Percentiles rank a stretch among this genome's conserved stretches.
Evolutionary conservation across 2,797 vertebrate genomes (phyloP).

Genomic region (Myotis findleyi): DNA sequence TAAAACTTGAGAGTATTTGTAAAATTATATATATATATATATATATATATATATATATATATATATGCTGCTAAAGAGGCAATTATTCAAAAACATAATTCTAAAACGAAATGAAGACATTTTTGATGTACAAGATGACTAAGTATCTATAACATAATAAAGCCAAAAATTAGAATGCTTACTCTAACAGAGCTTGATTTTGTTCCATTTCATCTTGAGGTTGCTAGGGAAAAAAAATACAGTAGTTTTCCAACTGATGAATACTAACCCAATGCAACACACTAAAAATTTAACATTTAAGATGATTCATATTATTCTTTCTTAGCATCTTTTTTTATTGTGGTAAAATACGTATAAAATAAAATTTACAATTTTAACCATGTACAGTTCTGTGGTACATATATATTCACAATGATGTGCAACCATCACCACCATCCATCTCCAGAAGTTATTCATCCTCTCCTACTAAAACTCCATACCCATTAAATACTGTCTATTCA

Average conservation of each 20-base stretch:
- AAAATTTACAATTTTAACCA: constrained; percentile 27
- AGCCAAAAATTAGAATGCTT: constrained; percentile 72
- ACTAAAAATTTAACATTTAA: constrained; percentile 42
- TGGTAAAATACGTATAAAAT: constrained; percentile 29
- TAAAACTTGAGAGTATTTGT: constrained; percentile 24
- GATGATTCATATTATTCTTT: background rate
- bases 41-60: background rate
- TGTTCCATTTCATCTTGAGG: constrained; percentile 44
- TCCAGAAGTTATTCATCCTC: constrained; percentile 8
- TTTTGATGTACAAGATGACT: constrained; percentile 20
- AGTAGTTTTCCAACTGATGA: background rate
- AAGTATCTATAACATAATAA: constrained; percentile 48
- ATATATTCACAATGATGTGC: background rate
- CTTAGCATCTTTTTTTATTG: constrained; percentile 15
- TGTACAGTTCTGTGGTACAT: background rate
- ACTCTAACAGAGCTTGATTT: constrained; percentile 83
- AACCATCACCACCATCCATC: background rate
- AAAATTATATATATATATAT: constrained; percentile 31
- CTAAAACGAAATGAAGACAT: constrained; percentile 29
- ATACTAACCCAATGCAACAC: constrained; percentile 48
- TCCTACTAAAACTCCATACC: background rate
- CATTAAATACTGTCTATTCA: background rate
- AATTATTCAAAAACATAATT: constrained; percentile 45
- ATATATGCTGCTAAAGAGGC: background rate
- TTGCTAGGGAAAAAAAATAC: constrained; percentile 59